phyloP scores from a whole-genome alignment of 2,113 vertebrate species.

The Arvicanthis niloticus region DNA sequence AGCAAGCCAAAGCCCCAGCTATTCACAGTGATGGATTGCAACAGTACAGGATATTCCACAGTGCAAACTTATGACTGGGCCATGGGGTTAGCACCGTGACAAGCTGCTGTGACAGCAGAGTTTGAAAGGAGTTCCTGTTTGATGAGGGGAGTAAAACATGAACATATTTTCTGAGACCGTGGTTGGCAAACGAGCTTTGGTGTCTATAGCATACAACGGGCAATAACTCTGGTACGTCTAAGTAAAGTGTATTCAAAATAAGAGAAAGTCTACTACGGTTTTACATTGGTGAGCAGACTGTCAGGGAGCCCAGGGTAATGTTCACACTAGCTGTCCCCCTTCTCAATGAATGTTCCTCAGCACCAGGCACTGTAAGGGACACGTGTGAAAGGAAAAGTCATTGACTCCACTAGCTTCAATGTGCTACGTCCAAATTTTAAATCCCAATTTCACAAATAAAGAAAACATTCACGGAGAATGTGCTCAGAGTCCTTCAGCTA shows the following conservation, averaged over 20 bases:
- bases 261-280: neutral
- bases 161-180: slow-evolving; percentile 8
- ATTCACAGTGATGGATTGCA: slow-evolving; percentile 24
- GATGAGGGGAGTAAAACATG: slow-evolving; percentile 24
- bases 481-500: neutral
- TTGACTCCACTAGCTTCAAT: neutral
- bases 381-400: slow-evolving; percentile 12
- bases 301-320: neutral
- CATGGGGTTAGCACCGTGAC: neutral
- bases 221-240: neutral
- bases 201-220: neutral
- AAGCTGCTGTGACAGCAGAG: neutral
- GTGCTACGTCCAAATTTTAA: neutral
- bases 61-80: neutral
- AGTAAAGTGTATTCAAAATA: slow-evolving; percentile 41
- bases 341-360: neutral
- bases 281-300: neutral
- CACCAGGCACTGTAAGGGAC: neutral
- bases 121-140: slow-evolving; percentile 28
- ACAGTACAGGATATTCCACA: neutral
- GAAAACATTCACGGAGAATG: neutral
- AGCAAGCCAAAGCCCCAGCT: slow-evolving; percentile 20
- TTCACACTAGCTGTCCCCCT: neutral
- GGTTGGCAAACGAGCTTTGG: slow-evolving; percentile 24
- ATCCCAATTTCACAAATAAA: neutral